Base-by-base conservation (phyloP, 2,888 invertebrate species). In the Cryptocephalus primarius region DNA sequence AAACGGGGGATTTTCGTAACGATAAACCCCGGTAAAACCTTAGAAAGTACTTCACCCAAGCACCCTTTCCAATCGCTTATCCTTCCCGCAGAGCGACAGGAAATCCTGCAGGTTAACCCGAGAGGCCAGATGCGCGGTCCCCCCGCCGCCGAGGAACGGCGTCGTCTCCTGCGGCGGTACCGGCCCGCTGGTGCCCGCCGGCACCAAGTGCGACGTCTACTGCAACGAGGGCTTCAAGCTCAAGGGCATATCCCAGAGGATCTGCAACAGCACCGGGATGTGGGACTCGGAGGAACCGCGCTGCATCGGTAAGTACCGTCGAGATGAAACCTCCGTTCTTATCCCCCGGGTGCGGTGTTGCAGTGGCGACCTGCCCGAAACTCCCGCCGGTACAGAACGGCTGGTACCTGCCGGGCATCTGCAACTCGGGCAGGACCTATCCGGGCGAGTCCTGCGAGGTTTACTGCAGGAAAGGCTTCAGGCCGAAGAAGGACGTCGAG, bases 201-300 rank as follows among this genome's bases (percentile, higher is more conserved):
- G 73, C 12, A 70, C 74, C 10, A 67, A 68, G 57, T 77, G 77
- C 58, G 65, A 69, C 52, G 57, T 74, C 49, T 70, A 71, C 63
- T 77, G 77, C 57, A 67, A 71, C 45, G 63, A 68, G 54, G 80
- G 78, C 8, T 80, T 71, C 56, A 72, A 69, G 55, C 61, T 80
- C 14, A 65, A 71, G 42, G 81, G 80, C 32, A 68, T 75, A 9
- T 63, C 73, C 22, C 63, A 71, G 31, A 68, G 74, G 44, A 68
- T 66, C 49, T 82, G 82, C 55, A 72, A 70, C 45, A 61, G 65
- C 11, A 63, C 68, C 4, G 75, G 75, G 39, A 71, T 70, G 40
- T 75, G 75, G 71, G 76, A 75, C 53, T 63, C 66, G 32, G 66
- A 68, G 38, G 71, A 72, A 40, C 71, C 75, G 40, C 60, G 61